Evolutionary conservation across 1,140 invertebrate species (phyloP).

Genomic region (Zophobas atratus): DNA sequence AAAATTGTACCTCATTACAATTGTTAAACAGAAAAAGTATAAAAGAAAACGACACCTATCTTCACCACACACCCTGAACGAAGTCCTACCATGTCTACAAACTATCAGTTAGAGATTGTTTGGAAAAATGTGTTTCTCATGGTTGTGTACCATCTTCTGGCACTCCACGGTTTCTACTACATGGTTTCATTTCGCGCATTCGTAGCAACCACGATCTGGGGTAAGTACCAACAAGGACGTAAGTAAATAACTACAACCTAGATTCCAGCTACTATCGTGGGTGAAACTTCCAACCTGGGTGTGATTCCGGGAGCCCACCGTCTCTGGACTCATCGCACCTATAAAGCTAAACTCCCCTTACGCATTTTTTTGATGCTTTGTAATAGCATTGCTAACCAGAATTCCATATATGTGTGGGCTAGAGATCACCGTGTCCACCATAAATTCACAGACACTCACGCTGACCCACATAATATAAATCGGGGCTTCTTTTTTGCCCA

Average conservation of each 20-base stretch:
- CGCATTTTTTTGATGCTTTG: constrained; percentile 72
- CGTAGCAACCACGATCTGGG: neutral
- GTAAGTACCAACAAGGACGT: constrained; percentile 27
- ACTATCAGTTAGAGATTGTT: constrained; percentile 51
- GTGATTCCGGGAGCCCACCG: constrained; percentile 81
- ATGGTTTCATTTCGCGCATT: neutral
- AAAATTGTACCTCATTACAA: too few relatives aligned
- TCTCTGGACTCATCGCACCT: constrained; percentile 79
- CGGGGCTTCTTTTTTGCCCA: constrained; percentile 81
- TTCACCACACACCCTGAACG: neutral
- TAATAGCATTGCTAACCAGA: constrained; percentile 77
- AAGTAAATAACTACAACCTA: neutral
- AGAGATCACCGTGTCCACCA: constrained; percentile 91
- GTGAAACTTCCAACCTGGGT: constrained; percentile 10
- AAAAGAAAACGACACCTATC: too few relatives aligned
- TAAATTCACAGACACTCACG: constrained; percentile 91
- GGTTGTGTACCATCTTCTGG: neutral
- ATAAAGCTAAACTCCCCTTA: constrained; percentile 77
- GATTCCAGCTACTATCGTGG: neutral
- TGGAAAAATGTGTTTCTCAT: constrained; percentile 30
- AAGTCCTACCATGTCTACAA: neutral
- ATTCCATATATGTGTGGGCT: constrained; percentile 80
- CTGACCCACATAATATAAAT: constrained; percentile 89
- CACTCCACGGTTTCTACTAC: constrained; percentile 6
- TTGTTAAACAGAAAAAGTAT: too few relatives aligned